These are phyloP conservation scores for Hemibates koningsi DNA, from an alignment of 2,113 vertebrate species.

Conservation along the genomic window DNA sequence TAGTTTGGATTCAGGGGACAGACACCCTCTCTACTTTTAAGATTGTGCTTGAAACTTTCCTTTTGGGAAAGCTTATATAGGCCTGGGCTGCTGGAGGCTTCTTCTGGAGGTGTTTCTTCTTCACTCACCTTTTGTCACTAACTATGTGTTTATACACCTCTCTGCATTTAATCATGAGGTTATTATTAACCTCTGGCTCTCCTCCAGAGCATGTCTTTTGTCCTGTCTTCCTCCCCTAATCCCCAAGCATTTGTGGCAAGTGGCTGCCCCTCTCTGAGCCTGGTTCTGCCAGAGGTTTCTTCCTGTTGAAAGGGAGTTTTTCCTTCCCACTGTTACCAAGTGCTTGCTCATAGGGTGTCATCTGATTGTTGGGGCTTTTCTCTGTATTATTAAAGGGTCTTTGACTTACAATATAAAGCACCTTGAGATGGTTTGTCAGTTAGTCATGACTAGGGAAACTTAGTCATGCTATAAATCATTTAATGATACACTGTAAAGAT, in stretches of 20 bases:
- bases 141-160: background rate
- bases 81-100: background rate
- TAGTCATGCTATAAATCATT: background rate
- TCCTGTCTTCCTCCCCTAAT: background rate
- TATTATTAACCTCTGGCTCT: background rate
- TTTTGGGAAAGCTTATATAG: background rate
- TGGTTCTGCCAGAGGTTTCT: background rate
- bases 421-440: background rate
- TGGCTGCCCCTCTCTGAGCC: background rate
- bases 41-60: background rate
- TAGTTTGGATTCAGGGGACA: background rate
- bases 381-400: background rate
- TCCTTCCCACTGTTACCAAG: background rate
- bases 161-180: background rate
- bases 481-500: background rate
- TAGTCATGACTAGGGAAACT: background rate
- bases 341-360: background rate
- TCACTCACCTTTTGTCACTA: background rate
- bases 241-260: background rate
- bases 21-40: background rate
- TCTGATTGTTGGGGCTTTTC: background rate
- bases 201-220: background rate
- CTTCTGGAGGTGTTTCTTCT: background rate
- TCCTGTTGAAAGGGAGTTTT: accelerated
- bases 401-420: accelerated